Evolutionary conservation across 2,113 vertebrate genomes (phyloP), one percentile per base, ranked within the genome.

Genomic region (Myanophis thanlyinensis): DNA sequence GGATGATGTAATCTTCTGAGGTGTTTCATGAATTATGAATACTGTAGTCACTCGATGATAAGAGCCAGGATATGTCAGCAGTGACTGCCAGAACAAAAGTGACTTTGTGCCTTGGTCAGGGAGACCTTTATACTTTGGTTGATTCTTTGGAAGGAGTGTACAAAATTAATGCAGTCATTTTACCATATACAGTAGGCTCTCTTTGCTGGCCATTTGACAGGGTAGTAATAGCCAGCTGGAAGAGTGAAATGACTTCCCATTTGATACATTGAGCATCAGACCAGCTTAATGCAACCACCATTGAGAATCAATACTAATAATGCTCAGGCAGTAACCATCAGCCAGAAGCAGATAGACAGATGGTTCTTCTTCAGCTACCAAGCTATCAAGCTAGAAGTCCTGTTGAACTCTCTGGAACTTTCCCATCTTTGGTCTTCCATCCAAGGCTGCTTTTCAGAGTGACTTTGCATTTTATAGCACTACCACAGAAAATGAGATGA

Each of bases 21-120:
- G 91, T 54, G 49, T 52, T 52, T 91, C 92, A 93, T 95, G 94
- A 87, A 8, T 91, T 91, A 92, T 93, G 94, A 20, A 56, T 87
- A 67, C 4, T 18, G 62, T 35, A 6, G 62, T 44, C 88, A 91
- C 91, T 94, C 89, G 20, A 40, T 89, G 94, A 56, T 89, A 40
- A 25, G 93, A 54, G 94, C 94, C 35, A n/a, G 73, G 25, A 23
- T 23, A 49, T 94, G 91, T n/a, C 85, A 86, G 92, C 0, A 1
- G 0, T 3, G 84, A 92, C 93, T 40, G 52, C 40, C 2, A 48
- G 59, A 88, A 49, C 5, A 44, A 0, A 25, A 85, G 1, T 84
- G 85, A 3, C 90, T 25, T 67, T 56, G 93, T 91, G 94, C 91
- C 91, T 93, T 93, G 89, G 47, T 90, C 93, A 90, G 59, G 1